Conservation (phyloP, 1,140 invertebrate genomes). For the Drosophila santomea region DNA sequence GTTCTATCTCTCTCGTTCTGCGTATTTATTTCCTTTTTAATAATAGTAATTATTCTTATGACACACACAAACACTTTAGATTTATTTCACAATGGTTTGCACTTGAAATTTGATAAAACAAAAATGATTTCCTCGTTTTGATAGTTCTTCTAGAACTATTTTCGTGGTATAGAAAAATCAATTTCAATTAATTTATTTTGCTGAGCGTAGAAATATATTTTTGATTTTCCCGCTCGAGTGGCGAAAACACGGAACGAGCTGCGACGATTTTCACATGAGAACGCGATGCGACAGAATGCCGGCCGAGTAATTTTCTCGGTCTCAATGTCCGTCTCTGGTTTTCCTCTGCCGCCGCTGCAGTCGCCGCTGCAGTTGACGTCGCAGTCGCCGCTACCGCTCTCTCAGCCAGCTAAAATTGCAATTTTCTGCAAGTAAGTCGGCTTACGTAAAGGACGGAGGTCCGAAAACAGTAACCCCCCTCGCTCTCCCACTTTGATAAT, state of each 20-base stretch:
- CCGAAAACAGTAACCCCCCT: conserved; percentile 21
- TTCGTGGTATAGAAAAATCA: conserved; percentile 5
- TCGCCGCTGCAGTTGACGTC: conserved; percentile 19
- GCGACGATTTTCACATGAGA: conserved; percentile 75
- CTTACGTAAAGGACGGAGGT: conserved; percentile 59
- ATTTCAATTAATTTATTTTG: conserved; percentile 24
- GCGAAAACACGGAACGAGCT: conserved; percentile 38
- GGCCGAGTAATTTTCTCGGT: conserved; percentile 56
- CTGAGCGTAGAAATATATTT: conserved; percentile 15
- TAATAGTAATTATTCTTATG: conserved; percentile 12
- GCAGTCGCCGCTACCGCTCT: conserved; percentile 9
- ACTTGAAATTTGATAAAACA: conserved; percentile 30
- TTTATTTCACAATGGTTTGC: conserved; percentile 60
- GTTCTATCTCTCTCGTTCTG: conserved; percentile 19
- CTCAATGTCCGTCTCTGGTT: conserved; percentile 54
- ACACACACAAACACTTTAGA: conserved; percentile 25
- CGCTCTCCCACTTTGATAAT: conserved; percentile 27
- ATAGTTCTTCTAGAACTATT: conserved; percentile 37
- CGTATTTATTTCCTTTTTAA: conserved; percentile 6
- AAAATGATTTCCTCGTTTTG: conserved; percentile 5
- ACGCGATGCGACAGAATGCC: conserved; percentile 81
- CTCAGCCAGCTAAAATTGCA: conserved; percentile 50
- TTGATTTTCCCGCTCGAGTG: conserved; percentile 42
- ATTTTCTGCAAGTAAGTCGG: conserved; percentile 62
- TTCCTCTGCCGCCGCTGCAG: conserved; percentile 34